Base-by-base conservation (phyloP, 2,797 vertebrate species). In the Semaprochilodus insignis region DNA sequence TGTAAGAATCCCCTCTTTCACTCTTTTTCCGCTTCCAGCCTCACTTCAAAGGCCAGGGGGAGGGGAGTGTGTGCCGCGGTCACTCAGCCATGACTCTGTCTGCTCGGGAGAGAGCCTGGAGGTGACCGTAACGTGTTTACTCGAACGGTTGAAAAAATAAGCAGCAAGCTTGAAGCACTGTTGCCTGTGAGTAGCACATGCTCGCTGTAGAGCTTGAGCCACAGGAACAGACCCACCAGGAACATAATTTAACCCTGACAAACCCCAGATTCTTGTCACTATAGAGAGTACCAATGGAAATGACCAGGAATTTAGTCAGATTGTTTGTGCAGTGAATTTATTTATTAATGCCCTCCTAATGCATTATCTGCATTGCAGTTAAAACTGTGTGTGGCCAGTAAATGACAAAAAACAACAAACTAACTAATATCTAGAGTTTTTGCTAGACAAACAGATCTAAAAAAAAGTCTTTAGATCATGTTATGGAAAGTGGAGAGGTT, bases 1-100 rank as follows among this genome's bases (percentile, higher is more conserved):
- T 78, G 48, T 34, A 83, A 83, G 84, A 85, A 83, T 87, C 72
- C 73, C 84, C 74, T 83, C 85, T 87, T 83, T 89, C 59, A 77
- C 60, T 40, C 75, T 62, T 83, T 83, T 85, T 82, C 75, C 63
- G 51, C 82, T 88, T 48, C 23, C 76, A 80, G 78, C 40, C 74
- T 23, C 81, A 86, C 85, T 82, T 83, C 80, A 88, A 85, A 87
- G 67, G 63, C 25, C 72, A 69, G 52, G 69, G 55, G 76, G 71
- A 67, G 67, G 76, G 65, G 40, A 66, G 59, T 65, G 59, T 84
- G 76, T 84, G 80, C 76, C 72, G 3, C 51, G 57, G 63, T 25
- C 78, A 81, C 55, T 78, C 63, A 81, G 36, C 82, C 57, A 11
- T 81, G 77, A 55, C 74, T 52, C 44, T 77, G 31, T 36, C 78